These are phyloP conservation scores for Drosophila stalkeri DNA, from an alignment of 2,888 invertebrate species.

Conservation along the genomic window DNA sequence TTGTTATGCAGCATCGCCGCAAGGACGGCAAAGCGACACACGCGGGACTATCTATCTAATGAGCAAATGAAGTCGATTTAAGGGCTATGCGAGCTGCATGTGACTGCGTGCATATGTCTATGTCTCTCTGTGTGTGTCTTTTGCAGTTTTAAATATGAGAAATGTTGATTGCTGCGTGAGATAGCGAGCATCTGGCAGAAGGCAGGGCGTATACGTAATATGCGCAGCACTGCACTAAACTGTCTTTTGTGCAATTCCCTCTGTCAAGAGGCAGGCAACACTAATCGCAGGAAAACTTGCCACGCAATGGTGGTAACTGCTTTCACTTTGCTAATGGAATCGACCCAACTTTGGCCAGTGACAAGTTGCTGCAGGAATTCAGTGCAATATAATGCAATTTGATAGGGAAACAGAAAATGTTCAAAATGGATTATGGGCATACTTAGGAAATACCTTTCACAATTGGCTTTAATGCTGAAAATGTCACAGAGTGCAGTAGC, in stretches of 20 bases:
- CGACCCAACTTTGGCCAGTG: not conserved
- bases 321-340: slow-evolving; percentile 32
- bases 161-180: slow-evolving; percentile 64
- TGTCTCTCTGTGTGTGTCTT: slow-evolving; percentile 26
- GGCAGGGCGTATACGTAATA: slow-evolving; percentile 57
- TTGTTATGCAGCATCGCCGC: slow-evolving; percentile 48
- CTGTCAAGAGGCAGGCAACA: slow-evolving; percentile 31
- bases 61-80: slow-evolving; percentile 82
- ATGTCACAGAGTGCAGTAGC: not conserved
- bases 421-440: slow-evolving; percentile 1
- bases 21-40: slow-evolving; percentile 53
- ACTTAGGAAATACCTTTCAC: slow-evolving; percentile 13
- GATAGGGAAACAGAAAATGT: slow-evolving; percentile 6
- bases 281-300: slow-evolving; percentile 51
- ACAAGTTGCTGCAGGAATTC: slow-evolving; percentile 31
- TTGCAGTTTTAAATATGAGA: slow-evolving; percentile 65
- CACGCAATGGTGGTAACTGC: slow-evolving; percentile 52
- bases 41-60: slow-evolving; percentile 72
- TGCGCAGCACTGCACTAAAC: slow-evolving; percentile 27
- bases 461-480: slow-evolving; percentile 25
- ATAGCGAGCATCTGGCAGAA: slow-evolving; percentile 16
- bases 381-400: slow-evolving; percentile 25
- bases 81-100: slow-evolving; percentile 54
- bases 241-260: slow-evolving; percentile 44
- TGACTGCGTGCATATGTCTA: slow-evolving; percentile 13